These are phyloP conservation scores for Pedetes capensis DNA, from an alignment of 2,113 vertebrate species.

Conservation along the genomic window DNA sequence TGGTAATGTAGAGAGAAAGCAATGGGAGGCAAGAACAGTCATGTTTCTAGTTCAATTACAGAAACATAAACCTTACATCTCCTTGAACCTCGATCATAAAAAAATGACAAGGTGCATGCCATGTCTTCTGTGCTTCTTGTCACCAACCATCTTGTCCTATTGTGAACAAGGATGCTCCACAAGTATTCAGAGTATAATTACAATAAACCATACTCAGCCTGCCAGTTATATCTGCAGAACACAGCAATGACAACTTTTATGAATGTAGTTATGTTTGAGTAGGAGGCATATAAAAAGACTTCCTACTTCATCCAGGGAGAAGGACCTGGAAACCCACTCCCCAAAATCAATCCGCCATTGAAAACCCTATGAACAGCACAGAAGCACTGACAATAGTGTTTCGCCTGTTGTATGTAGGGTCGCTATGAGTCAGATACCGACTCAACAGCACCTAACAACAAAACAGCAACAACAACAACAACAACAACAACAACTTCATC, in stretches of 20 bases:
- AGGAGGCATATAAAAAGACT: neutral
- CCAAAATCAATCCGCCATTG: too few species aligned
- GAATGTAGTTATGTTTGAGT: neutral
- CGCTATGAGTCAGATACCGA: too few species aligned
- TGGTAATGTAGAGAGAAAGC: neutral
- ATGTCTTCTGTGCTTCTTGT: neutral
- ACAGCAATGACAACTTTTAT: neutral
- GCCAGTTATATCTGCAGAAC: neutral
- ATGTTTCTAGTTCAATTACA: neutral
- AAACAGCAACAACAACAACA: too few species aligned
- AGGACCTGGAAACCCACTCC: too few species aligned
- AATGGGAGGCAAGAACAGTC: neutral
- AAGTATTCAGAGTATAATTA: neutral
- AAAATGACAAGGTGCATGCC: neutral
- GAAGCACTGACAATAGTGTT: too few species aligned
- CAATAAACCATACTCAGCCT: neutral
- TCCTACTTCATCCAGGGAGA: neutral
- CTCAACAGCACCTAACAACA: too few species aligned
- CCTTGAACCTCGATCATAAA: neutral
- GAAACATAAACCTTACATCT: neutral
- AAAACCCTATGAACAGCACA: too few species aligned
- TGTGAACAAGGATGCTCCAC: neutral
- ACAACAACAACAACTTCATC: too few species aligned
- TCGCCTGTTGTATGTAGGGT: too few species aligned
- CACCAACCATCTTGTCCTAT: neutral